These are phyloP conservation scores for Oreochromis aureus DNA, from an alignment of 2,113 vertebrate genomes.

Conservation along the genomic window DNA sequence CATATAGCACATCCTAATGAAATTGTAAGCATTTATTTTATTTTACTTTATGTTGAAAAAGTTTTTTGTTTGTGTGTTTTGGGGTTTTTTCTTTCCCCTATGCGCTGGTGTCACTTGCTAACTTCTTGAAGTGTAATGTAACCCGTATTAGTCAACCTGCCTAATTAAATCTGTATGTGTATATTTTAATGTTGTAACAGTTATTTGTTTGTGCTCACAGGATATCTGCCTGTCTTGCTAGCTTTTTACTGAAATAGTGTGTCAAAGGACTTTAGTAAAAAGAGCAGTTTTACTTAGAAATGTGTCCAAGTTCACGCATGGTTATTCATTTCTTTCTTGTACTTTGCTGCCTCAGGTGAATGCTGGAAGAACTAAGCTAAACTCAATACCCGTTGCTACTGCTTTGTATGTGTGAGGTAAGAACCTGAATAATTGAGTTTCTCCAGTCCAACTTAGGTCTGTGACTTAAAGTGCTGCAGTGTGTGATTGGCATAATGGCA, in stretches of 20 bases:
- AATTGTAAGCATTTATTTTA: neutral
- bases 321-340: neutral
- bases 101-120: neutral
- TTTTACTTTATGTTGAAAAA: neutral
- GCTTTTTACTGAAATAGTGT: neutral
- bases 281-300: neutral
- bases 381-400: neutral
- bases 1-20: neutral
- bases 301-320: neutral
- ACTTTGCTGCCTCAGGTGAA: neutral
- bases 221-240: neutral
- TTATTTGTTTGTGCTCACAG: neutral
- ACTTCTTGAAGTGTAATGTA: neutral
- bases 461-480: conserved; percentile 46
- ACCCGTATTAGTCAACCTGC: neutral
- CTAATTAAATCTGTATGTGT: neutral
- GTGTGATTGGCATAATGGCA: conserved; percentile 63
- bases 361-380: neutral
- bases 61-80: neutral
- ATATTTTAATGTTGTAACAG: neutral
- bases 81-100: fast-evolving
- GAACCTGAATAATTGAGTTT: conserved; percentile 36
- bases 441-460: conserved; percentile 32
- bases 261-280: neutral
- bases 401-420: conserved; percentile 38